phyloP scores from a whole-genome alignment of 2,797 vertebrate species.

The Buceros bicornis region DNA sequence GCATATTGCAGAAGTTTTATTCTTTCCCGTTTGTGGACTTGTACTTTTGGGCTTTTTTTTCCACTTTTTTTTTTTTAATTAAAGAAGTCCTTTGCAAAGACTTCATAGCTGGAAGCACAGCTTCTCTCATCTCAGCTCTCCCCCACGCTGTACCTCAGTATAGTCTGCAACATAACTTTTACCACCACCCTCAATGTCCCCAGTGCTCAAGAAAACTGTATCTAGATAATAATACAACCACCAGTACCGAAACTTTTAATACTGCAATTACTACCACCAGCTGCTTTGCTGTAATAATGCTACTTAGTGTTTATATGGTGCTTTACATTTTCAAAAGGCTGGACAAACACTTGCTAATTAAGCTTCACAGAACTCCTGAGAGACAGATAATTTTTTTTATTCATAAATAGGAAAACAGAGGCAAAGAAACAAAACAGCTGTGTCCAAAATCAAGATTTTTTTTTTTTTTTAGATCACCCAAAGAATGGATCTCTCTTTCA shows the following conservation, averaged over 20 bases:
- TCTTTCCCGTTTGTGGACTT: neutral
- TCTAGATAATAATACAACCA: neutral
- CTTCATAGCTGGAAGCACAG: neutral
- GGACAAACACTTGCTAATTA: slow-evolving; percentile 40
- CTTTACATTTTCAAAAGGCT: slow-evolving; percentile 32
- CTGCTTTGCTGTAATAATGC: neutral
- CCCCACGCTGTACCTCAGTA: neutral
- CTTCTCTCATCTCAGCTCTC: neutral
- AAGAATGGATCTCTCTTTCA: neutral
- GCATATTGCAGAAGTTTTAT: neutral
- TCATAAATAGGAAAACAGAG: neutral
- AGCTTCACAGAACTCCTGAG: neutral
- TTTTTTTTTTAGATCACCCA: too few relatives aligned
- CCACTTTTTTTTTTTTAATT: neutral
- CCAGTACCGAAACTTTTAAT: slow-evolving; percentile 16
- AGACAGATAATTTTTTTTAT: neutral
- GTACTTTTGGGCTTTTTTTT: neutral
- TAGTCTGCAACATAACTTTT: neutral
- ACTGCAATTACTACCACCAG: neutral
- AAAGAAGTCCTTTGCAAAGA: neutral
- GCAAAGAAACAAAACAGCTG: neutral
- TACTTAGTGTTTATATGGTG: neutral
- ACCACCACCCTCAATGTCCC: neutral
- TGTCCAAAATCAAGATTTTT: neutral
- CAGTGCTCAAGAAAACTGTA: neutral